A percentile compares a stretch with the other conserved stretches of the same genome.
These are phyloP conservation scores for Cromileptes altivelis DNA, from an alignment of 2,113 vertebrate genomes.

Conservation along the genomic window DNA sequence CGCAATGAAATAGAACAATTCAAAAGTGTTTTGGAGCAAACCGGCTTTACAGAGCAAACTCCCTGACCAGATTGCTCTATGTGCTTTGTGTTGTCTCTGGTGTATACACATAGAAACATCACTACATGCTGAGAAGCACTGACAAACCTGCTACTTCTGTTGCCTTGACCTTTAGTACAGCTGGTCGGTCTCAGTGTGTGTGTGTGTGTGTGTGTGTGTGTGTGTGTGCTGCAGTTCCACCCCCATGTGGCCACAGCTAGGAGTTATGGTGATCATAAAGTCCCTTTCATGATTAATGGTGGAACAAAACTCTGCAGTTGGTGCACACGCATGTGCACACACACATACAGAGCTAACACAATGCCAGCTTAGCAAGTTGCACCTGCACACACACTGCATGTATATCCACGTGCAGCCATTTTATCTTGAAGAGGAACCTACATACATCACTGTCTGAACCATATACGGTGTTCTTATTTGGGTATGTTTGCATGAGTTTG, in stretches of 20 bases:
- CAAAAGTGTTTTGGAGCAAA: background rate
- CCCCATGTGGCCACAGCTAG: constrained; percentile 59
- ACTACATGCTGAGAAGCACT: constrained; percentile 32
- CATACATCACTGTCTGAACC: background rate
- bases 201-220: constrained; percentile 24
- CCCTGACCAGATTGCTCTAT: constrained; percentile 21
- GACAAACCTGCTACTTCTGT: constrained; percentile 35
- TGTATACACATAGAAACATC: constrained; percentile 23
- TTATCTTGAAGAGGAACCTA: background rate
- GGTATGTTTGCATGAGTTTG: background rate
- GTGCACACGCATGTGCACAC: constrained; percentile 21
- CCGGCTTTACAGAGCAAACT: constrained; percentile 2
- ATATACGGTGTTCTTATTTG: background rate
- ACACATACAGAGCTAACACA: background rate
- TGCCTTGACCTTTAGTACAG: constrained; percentile 62
- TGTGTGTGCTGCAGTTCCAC: constrained; percentile 42
- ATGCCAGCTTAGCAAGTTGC: constrained; percentile 28
- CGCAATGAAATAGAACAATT: background rate
- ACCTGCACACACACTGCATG: constrained; percentile 8
- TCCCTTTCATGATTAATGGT: constrained; percentile 75
- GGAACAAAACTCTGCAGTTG: constrained; percentile 54
- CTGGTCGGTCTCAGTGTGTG: constrained; percentile 25
- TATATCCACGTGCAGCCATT: background rate
- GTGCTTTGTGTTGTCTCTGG: constrained; percentile 12
- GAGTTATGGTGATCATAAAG: constrained; percentile 64